Evolutionary conservation across 30 jellyfish, hydroid and myxozoan species (phyloP), one percentile per base, ranked within the genome.

Genomic region (Aurelia coerulea): DNA sequence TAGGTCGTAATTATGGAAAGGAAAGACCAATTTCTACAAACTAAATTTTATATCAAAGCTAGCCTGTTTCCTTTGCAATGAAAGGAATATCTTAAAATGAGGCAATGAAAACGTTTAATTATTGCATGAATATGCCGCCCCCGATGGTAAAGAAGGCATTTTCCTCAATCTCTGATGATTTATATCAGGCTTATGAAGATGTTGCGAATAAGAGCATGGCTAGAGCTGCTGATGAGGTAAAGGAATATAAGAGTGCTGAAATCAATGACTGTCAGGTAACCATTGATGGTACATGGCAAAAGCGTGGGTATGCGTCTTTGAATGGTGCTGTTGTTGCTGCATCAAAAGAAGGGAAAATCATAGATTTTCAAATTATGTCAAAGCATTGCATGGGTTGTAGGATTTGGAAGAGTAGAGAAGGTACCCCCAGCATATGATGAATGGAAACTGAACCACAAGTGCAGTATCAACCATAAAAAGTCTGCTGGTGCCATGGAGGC

Each of bases 271-370:
- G 50, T 54, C 52, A 23, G 62, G 85, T 74, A 1, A 65, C 88
- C n/a, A 90, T 91, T 59, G 92, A 86, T 62, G 91, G 95, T 15
- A 90, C 95, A 12, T 86, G 95, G 91, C 95, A 86, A 65, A 86
- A 86, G 42, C 63, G 95, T 3, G 95, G 95, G 19, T 76, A 39
- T 81, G 58, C 88, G 11, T 86, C 95, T 7, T 67, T 86, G 35
- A 86, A 86, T 70, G 91, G 95, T 62, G 91, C 83, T 19, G 92
- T 86, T 15, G 83, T 81, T 7, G 68, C 83, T 41, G 83, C 83
- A 23, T 76, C 76, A 34, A 70, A 34, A 11, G 86, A 86, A 14
- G 86, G 86, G 69, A 86, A 86, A 65, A 60, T 91, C 52, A 70
- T 86, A 23, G 90, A 84, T 46, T n/a, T n/a, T 83, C 80, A 83